Base-by-base conservation (phyloP, 2,797 vertebrate species). In the Bradypus variegatus region DNA sequence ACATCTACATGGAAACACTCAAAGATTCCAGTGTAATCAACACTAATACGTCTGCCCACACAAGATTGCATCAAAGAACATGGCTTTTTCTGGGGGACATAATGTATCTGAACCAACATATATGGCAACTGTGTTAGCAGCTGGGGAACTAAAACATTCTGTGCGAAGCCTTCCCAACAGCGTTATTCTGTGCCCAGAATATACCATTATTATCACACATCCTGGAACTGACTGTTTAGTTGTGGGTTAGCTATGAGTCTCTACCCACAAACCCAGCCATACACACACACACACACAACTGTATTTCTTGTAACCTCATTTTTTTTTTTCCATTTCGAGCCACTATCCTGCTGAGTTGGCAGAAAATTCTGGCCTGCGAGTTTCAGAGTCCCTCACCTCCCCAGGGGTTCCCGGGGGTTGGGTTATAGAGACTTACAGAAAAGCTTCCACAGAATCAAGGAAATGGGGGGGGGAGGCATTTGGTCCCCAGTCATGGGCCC, bases 381-480 rank as follows among this genome's bases (percentile, higher is more conserved):
- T 14, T 15, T 77, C 45, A 38, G 79, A 45, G 33, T 16, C 12
- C 8, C 48, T 2, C 1, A 45, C 1, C 15, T 78, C 58, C 45
- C 33, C 4, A 55, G 25, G n/a, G 48, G 33, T 58, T 53, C 9
- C 14, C 19, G 7, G 31, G 23, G n/a, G 75, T 23, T 36, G 48
- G 53, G 58, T 9, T 31, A 15, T 0, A 76, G 41, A 50, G 21
- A 45, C 41, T 45, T 45, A 45, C 41, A 45, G 41, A 45, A 41
- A 73, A 78, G 55, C 10, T 5, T 21, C 38, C 62, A n/a, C 45
- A 25, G 21, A 45, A 36, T 27, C 55, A 48, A n/a, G 45, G 36
- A 48, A 78, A 78, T n/a, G 19, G 25, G 14, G 58, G 13, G 10
- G 0, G 10, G 58, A 9, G 14, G 0, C 6, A 8, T 18, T 29